Evolutionary conservation across 2,888 invertebrate genomes (phyloP), one percentile per base, ranked within the genome.

Genomic region (Axea sp.): DNA sequence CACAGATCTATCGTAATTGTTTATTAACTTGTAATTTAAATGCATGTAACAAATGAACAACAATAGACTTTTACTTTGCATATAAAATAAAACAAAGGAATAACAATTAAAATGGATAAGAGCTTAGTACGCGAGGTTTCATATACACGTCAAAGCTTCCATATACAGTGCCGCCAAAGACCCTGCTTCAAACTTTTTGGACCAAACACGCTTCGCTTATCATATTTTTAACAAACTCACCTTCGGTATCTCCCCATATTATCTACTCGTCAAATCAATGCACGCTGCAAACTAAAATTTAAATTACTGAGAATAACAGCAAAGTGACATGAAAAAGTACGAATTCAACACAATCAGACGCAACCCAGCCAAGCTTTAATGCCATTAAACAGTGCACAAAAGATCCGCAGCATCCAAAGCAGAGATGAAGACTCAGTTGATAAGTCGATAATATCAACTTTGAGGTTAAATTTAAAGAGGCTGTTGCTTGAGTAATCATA

Each of bases 101-200:
- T 11, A 39, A 2, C 2, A 14, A 33, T 33, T 15, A 15, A 33
- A 33, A 14, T 33, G 5, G 24, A 43, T 43, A 41, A 43, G n/a
- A 11, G 6, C 24, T 33, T 14, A 28, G 31, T 3, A 31, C 6
- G 43, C 33, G 14, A 57, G 6, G 6, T 9, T 31, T 15, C 11
- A 30, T 31, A 64, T 26, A 51, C 31, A 64, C 64, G 51, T 64
- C 51, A 64, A 64, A 53, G 28, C 49, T 39, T 62, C 17, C 28
- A 47, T 30, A 24, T 11, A 6, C n/a, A 51, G 19, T 41, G 41
- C 62, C 62, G 62, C 62, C 45, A 45, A 59, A 28, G 59, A n/a
- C 9, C 35, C n/a, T n/a, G n/a, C n/a, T n/a, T n/a, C n/a, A n/a
- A n/a, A n/a, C n/a, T n/a, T n/a, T n/a, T n/a, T n/a, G 1, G 4